Percentiles rank a stretch among this genome's conserved stretches.
Evolutionary conservation across 2,113 vertebrate species (phyloP).

Genomic region (Cavia aperea): DNA sequence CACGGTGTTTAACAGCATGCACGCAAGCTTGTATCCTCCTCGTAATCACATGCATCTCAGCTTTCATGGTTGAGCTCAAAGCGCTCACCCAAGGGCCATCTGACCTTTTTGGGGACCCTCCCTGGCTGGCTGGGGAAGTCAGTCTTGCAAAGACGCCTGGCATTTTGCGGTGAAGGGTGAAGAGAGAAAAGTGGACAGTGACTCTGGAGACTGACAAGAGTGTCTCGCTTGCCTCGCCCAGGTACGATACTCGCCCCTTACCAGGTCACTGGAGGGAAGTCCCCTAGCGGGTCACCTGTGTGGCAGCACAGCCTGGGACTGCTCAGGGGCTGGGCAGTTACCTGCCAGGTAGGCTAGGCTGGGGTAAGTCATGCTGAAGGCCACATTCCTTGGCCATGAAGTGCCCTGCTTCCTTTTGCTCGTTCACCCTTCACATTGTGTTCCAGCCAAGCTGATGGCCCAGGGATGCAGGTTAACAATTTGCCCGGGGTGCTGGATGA

Average conservation of each 20-base stretch:
- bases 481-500: not conserved
- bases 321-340: not conserved
- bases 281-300: not conserved
- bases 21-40: not conserved
- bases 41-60: not conserved
- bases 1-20: not conserved
- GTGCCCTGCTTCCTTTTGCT: not conserved
- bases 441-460: not conserved
- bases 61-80: not conserved
- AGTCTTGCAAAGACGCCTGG: not conserved
- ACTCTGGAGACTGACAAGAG: rapidly evolving
- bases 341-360: not conserved
- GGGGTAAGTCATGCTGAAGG: not conserved
- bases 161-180: not conserved
- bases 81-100: not conserved
- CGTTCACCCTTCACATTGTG: not conserved
- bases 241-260: not conserved
- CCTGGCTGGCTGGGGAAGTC: not conserved
- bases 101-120: not conserved
- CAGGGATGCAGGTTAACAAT: constrained; percentile 6
- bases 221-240: not conserved
- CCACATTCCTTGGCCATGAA: constrained; percentile 39
- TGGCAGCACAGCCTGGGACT: not conserved
- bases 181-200: not conserved
- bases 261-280: not conserved